These are phyloP conservation scores for Fragariocoptes setiger DNA, from an alignment of 1,140 invertebrate species.

Conservation along the genomic window DNA sequence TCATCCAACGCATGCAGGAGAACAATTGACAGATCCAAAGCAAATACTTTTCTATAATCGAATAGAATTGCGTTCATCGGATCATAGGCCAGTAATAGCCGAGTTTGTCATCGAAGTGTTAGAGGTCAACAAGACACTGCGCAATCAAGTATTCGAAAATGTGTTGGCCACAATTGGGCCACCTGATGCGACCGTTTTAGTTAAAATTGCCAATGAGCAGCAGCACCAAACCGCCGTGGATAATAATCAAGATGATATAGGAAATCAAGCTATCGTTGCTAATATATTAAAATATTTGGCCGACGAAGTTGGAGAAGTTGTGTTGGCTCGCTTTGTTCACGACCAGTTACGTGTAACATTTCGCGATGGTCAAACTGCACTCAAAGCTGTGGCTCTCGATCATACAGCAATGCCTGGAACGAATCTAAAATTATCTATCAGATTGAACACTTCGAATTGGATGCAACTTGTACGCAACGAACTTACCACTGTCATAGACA, in stretches of 20 bases:
- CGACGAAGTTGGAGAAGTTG: slow-evolving; percentile 39
- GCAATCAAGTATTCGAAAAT: slow-evolving; percentile 41
- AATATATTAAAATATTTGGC: slow-evolving; percentile 34
- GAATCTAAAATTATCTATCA: slow-evolving; percentile 24
- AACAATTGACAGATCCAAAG: slow-evolving; percentile 31
- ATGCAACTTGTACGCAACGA: slow-evolving; percentile 39
- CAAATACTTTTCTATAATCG: slow-evolving; percentile 52
- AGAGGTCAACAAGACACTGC: slow-evolving; percentile 34
- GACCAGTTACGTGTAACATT: slow-evolving; percentile 62
- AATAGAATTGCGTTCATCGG: slow-evolving; percentile 82
- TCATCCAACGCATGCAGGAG: slow-evolving; percentile 19
- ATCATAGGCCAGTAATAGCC: slow-evolving; percentile 68
- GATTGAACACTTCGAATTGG: slow-evolving; percentile 57
- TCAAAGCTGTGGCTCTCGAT: slow-evolving; percentile 31
- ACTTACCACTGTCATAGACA: slow-evolving; percentile 43
- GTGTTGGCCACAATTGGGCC: slow-evolving; percentile 58
- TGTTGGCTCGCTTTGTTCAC: slow-evolving; percentile 59
- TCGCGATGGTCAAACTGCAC: slow-evolving; percentile 42
- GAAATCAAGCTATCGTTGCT: slow-evolving; percentile 36
- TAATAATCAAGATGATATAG: slow-evolving; percentile 15
- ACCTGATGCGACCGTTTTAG: slow-evolving; percentile 70
- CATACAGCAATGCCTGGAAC: slow-evolving; percentile 15
- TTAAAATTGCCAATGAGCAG: slow-evolving; percentile 15
- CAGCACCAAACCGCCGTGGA: slow-evolving; percentile 4
- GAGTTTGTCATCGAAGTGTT: slow-evolving; percentile 57